These are phyloP conservation scores for Seira ritae DNA, from an alignment of 2,888 invertebrate species.

Conservation along the genomic window DNA sequence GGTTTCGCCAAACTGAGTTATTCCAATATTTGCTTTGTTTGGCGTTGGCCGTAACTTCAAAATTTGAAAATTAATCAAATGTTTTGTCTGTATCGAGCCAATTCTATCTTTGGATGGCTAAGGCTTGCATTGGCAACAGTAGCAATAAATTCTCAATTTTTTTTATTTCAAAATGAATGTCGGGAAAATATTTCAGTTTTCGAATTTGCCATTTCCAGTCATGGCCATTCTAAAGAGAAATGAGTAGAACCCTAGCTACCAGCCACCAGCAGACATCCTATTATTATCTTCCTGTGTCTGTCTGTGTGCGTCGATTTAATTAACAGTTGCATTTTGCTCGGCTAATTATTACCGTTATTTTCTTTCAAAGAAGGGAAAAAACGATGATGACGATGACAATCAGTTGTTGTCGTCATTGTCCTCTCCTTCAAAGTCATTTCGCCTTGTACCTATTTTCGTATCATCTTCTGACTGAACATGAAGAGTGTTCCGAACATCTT, in stretches of 20 bases:
- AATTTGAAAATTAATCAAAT: too few relatives aligned
- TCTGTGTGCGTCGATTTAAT: constrained; percentile 14
- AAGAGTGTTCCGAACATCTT: neutral
- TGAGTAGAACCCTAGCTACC: too few relatives aligned
- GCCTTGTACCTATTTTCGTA: neutral
- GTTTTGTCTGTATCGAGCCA: too few relatives aligned
- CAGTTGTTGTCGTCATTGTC: constrained; percentile 20
- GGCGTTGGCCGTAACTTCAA: too few relatives aligned
- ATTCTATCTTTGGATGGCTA: too few relatives aligned
- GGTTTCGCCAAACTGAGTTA: too few relatives aligned
- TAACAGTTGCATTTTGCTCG: constrained; percentile 3
- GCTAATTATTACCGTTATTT: constrained; percentile 17
- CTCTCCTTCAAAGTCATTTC: neutral
- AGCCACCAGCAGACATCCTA: neutral
- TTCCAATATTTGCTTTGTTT: too few relatives aligned
- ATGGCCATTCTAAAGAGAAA: too few relatives aligned
- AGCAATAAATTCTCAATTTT: too few relatives aligned
- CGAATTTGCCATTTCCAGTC: too few relatives aligned
- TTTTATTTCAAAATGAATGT: neutral
- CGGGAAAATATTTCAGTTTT: neutral
- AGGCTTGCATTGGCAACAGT: too few relatives aligned
- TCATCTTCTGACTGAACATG: neutral
- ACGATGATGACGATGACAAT: neutral
- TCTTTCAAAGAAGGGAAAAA: neutral
- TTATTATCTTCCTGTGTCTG: neutral